A percentile compares a stretch with the other conserved stretches of the same genome.
Evolutionary conservation across 2,888 invertebrate genomes (phyloP).

Genomic region (Linnaemya vulpina): DNA sequence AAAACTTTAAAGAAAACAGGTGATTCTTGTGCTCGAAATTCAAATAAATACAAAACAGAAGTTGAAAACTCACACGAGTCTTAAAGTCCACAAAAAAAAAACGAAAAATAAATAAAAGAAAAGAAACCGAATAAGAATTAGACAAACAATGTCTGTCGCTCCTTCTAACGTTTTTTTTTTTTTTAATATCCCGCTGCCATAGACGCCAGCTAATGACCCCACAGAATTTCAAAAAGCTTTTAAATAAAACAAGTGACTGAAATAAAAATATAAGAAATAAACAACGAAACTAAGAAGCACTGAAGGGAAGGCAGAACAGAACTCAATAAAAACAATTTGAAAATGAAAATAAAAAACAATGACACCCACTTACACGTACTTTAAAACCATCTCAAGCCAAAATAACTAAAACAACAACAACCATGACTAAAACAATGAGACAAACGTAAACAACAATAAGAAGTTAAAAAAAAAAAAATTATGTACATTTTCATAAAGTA

Average conservation of each 20-base stretch:
- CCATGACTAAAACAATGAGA: constrained; percentile 18
- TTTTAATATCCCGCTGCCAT: constrained; percentile 8
- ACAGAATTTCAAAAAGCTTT: constrained; percentile 70
- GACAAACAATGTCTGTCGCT: constrained; percentile 20
- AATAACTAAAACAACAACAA: constrained; percentile 35
- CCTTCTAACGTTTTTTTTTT: neutral
- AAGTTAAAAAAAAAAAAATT: neutral
- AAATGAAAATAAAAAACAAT: constrained; percentile 45
- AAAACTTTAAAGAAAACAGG: neutral
- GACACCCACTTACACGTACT: constrained; percentile 63
- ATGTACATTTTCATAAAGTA: constrained; percentile 33
- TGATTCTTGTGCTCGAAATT: neutral
- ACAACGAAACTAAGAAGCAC: constrained; percentile 1
- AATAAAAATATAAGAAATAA: constrained; percentile 4
- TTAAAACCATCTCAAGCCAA: constrained; percentile 54
- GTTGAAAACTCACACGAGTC: constrained; percentile 66
- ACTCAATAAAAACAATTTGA: constrained; percentile 45
- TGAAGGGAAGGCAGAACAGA: constrained; percentile 22
- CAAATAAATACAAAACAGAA: constrained; percentile 21
- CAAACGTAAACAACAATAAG: neutral
- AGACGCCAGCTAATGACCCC: constrained; percentile 64
- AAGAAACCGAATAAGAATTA: constrained; percentile 34
- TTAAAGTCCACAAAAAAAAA: constrained; percentile 51
- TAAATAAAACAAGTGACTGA: constrained; percentile 40
- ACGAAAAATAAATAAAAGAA: neutral